Evolutionary conservation across 2,888 invertebrate species (phyloP).

Genomic region (Eilema depressum): DNA sequence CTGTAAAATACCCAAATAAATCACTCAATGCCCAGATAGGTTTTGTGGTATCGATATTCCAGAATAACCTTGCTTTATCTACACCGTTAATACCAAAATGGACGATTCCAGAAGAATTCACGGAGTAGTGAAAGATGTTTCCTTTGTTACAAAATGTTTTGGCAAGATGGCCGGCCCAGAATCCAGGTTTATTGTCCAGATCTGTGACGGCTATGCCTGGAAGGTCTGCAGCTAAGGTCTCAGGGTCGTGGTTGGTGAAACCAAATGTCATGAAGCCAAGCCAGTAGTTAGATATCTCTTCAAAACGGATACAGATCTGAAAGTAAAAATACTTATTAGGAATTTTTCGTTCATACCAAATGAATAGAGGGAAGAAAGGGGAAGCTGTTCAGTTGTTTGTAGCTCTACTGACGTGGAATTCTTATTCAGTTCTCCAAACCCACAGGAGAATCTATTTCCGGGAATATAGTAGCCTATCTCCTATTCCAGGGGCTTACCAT

Average conservation of each 20-base stretch:
- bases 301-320: neutral
- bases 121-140: neutral
- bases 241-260: slow-evolving; percentile 4
- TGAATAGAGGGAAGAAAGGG: no score
- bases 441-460: no score
- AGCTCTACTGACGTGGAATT: no score
- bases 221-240: neutral
- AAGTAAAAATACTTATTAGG: neutral
- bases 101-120: slow-evolving; percentile 1
- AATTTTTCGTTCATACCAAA: no score
- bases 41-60: neutral
- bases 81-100: neutral
- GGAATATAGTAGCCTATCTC: no score
- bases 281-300: neutral
- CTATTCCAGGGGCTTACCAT: no score
- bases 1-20: slow-evolving; percentile 7
- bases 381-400: no score
- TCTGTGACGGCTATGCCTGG: neutral
- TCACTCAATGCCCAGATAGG: slow-evolving; percentile 3
- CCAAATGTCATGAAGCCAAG: slow-evolving; percentile 1
- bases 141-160: neutral
- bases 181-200: neutral
- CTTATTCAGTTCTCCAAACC: no score
- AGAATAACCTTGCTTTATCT: neutral
- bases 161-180: slow-evolving; percentile 5